phyloP scores from a whole-genome alignment of 2,113 vertebrate species.

The Ochotona curzoniae region DNA sequence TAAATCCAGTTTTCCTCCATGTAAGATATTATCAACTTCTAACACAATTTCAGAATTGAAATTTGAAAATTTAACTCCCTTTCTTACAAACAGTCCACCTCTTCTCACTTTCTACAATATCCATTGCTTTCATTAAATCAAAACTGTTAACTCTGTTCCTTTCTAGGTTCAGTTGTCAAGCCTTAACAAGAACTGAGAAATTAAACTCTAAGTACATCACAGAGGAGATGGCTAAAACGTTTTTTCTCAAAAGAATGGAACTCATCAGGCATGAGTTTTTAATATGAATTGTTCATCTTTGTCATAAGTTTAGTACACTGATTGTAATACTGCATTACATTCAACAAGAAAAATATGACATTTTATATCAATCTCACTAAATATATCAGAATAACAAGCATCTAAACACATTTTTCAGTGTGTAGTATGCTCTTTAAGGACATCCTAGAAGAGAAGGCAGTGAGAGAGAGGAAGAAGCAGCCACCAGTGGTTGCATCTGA shows the following conservation, averaged over 20 bases:
- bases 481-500: background rate
- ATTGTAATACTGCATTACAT: background rate
- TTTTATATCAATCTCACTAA: conserved; percentile 1
- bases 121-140: conserved; percentile 61
- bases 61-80: conserved; percentile 66
- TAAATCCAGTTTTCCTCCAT: conserved; percentile 61
- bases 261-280: background rate
- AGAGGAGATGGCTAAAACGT: background rate
- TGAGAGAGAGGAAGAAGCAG: conserved; percentile 36
- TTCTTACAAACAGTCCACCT: conserved; percentile 38
- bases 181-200: conserved; percentile 21
- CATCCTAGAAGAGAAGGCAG: background rate
- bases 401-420: background rate
- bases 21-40: conserved; percentile 63
- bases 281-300: background rate
- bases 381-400: background rate
- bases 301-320: background rate
- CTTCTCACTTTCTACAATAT: background rate
- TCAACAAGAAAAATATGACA: background rate
- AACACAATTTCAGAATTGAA: conserved; percentile 48
- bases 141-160: conserved; percentile 12
- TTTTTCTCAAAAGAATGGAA: background rate
- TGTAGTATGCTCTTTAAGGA: background rate
- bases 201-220: conserved; percentile 5
- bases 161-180: background rate